Evolutionary conservation across 2,797 vertebrate species (phyloP).

Genomic region (Spinibarbus caldwelli): DNA sequence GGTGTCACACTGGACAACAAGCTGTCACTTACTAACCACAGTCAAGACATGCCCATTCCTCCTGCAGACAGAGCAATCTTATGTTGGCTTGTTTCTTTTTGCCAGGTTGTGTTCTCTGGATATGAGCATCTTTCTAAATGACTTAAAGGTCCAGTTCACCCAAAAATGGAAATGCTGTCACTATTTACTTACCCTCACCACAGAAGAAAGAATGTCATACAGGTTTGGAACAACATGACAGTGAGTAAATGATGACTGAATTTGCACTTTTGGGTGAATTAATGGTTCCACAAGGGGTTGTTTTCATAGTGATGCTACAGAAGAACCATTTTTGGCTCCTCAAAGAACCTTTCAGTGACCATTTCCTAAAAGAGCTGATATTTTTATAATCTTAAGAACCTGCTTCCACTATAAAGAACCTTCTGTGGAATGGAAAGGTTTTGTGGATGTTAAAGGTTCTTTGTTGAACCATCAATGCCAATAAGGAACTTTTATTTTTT

Average conservation of each 20-base stretch:
- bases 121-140: background rate
- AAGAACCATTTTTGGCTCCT: background rate
- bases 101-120: background rate
- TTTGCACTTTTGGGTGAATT: background rate
- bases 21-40: conserved; percentile 24
- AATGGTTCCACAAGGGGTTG: background rate
- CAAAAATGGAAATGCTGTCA: background rate
- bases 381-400: too few relatives aligned
- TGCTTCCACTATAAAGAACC: too few relatives aligned
- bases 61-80: background rate
- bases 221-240: background rate
- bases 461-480: background rate
- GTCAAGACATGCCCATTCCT: background rate
- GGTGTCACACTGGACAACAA: conserved; percentile 38
- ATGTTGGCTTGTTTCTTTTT: background rate
- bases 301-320: background rate
- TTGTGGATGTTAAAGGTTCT: background rate
- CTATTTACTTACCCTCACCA: background rate
- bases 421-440: too few relatives aligned
- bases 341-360: background rate
- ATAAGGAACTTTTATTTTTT: background rate
- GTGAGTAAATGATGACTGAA: background rate
- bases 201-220: background rate
- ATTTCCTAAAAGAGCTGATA: background rate
- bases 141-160: background rate